These are phyloP conservation scores for Tanytarsus gracilentus DNA, from an alignment of 2,888 invertebrate genomes.

Conservation along the genomic window DNA sequence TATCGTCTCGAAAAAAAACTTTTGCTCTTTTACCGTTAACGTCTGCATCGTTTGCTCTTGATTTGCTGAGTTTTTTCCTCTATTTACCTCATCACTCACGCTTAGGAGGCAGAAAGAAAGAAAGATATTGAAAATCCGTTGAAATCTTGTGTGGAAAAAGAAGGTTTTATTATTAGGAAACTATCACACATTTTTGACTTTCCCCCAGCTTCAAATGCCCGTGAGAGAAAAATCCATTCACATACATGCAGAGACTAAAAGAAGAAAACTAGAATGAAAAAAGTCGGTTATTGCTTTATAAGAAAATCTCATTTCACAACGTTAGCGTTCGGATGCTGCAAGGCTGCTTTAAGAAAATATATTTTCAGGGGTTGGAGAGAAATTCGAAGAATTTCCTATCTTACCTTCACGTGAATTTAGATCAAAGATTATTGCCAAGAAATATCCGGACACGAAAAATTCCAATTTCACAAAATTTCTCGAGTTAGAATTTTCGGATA, in stretches of 20 bases:
- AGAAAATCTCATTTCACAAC: slow-evolving; percentile 3
- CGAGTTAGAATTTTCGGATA: too few species aligned
- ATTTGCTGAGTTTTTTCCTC: neutral
- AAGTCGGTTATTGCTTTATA: slow-evolving; percentile 1
- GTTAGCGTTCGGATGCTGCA: too few species aligned
- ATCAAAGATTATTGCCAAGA: too few species aligned
- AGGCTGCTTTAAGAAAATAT: neutral
- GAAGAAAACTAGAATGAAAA: neutral
- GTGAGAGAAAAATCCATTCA: slow-evolving; percentile 7
- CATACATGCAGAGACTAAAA: neutral
- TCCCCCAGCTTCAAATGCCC: slow-evolving; percentile 7
- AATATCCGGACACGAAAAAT: too few species aligned
- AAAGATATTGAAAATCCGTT: neutral
- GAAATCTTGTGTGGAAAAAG: too few species aligned
- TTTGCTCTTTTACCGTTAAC: slow-evolving; percentile 27
- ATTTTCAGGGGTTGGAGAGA: neutral
- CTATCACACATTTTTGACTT: neutral
- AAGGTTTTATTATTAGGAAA: slow-evolving; percentile 6
- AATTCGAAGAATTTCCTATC: too few species aligned
- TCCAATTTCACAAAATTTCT: too few species aligned
- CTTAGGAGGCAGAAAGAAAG: neutral
- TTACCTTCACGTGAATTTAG: too few species aligned
- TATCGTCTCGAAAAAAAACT: slow-evolving; percentile 22
- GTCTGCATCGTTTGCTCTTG: slow-evolving; percentile 1
- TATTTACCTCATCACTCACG: neutral